Evolutionary conservation across 2,888 invertebrate species (phyloP).

Genomic region (Melanotus villosus): DNA sequence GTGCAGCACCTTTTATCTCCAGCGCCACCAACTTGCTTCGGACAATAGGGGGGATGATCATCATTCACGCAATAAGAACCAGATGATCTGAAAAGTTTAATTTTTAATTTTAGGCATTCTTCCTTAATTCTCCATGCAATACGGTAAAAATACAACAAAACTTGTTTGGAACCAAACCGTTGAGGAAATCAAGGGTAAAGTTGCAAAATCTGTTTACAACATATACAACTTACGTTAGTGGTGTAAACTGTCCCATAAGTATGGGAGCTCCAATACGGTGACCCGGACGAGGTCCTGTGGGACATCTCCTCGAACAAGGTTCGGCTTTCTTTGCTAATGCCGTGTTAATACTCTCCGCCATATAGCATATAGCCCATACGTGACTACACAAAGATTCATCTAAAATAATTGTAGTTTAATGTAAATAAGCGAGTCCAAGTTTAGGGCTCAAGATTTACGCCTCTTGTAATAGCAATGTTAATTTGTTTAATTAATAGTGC

Average conservation of each 20-base stretch:
- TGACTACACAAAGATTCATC: constrained; percentile 85
- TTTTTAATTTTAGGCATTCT: too few relatives aligned
- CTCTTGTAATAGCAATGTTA: too few relatives aligned
- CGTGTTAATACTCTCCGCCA: constrained; percentile 81
- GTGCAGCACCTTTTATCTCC: constrained; percentile 82
- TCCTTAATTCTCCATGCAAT: too few relatives aligned
- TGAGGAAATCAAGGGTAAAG: too few relatives aligned
- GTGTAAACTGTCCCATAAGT: constrained; percentile 80
- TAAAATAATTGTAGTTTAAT: neutral
- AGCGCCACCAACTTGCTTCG: constrained; percentile 68
- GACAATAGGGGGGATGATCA: constrained; percentile 80
- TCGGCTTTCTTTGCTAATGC: constrained; percentile 72
- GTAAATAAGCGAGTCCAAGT: too few relatives aligned
- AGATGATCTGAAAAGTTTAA: constrained; percentile 70
- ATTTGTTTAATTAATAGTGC: too few relatives aligned
- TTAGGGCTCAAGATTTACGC: too few relatives aligned
- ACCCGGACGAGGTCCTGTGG: constrained; percentile 74
- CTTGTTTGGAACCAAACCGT: too few relatives aligned
- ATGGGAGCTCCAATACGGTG: constrained; percentile 73
- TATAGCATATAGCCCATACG: constrained; percentile 85
- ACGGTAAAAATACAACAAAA: too few relatives aligned
- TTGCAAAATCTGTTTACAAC: too few relatives aligned
- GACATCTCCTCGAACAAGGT: constrained; percentile 82
- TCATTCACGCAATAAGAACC: constrained; percentile 81
- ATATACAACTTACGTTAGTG: constrained; percentile 77